Percentiles rank a stretch among this genome's conserved stretches.
Evolutionary conservation across 2,888 invertebrate genomes (phyloP).

Genomic region (Unio delphinus): DNA sequence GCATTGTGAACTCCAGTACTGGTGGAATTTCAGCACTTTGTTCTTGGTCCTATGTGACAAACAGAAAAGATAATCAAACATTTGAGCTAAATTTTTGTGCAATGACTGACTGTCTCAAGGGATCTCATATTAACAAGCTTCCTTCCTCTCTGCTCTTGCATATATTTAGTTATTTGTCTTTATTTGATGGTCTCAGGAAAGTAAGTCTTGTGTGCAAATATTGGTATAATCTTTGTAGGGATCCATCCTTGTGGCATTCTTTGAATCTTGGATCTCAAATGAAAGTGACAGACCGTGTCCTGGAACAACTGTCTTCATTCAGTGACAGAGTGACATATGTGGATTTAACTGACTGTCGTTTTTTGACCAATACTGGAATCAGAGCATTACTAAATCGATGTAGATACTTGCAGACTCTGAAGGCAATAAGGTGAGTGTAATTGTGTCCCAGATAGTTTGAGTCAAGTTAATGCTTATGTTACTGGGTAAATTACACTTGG

Average conservation of each 20-base stretch:
- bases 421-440: slow-evolving; percentile 41
- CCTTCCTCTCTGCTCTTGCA: slow-evolving; percentile 32
- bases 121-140: slow-evolving; percentile 9
- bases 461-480: no score
- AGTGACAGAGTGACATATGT: slow-evolving; percentile 50
- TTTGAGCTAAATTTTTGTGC: background rate
- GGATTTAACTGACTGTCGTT: slow-evolving; percentile 46
- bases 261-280: slow-evolving; percentile 36
- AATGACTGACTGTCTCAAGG: background rate
- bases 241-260: slow-evolving; percentile 44
- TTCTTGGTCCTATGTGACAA: no score
- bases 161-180: slow-evolving; percentile 33
- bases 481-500: no score
- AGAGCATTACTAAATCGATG: slow-evolving; percentile 34
- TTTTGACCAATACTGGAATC: slow-evolving; percentile 43
- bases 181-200: slow-evolving; percentile 24
- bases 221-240: slow-evolving; percentile 39
- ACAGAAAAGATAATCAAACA: no score
- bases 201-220: slow-evolving; percentile 36
- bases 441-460: no score
- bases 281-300: slow-evolving; percentile 26
- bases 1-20: no score
- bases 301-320: slow-evolving; percentile 32
- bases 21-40: no score
- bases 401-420: slow-evolving; percentile 34